phyloP scores from a whole-genome alignment of 2,888 invertebrate genomes.

The Morpho helenor region DNA sequence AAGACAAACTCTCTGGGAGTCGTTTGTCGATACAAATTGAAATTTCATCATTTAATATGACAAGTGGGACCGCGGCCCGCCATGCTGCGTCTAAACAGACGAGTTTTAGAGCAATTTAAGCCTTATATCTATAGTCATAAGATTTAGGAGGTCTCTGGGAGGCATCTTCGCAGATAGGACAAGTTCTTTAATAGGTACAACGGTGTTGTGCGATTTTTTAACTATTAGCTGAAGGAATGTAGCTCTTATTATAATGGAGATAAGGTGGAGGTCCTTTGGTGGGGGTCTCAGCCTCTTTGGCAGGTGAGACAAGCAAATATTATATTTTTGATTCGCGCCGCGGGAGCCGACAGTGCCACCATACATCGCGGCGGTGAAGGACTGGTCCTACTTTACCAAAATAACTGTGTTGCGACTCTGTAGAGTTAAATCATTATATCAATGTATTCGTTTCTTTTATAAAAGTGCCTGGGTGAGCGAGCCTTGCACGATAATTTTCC shows the following conservation, averaged over 20 bases:
- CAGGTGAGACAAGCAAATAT: slow-evolving; percentile 17
- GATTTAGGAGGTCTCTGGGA: neutral
- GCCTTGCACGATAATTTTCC: no score
- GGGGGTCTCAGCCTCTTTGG: neutral
- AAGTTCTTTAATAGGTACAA: slow-evolving; percentile 7
- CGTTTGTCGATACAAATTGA: neutral
- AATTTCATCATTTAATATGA: slow-evolving; percentile 11
- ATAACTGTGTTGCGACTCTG: no score
- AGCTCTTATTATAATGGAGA: neutral
- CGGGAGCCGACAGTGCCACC: slow-evolving; percentile 19
- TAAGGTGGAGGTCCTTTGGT: neutral
- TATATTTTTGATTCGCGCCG: slow-evolving; percentile 27
- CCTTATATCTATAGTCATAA: neutral
- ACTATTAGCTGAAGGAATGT: neutral
- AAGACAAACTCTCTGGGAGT: no score
- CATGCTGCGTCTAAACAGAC: no score
- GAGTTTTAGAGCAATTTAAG: neutral
- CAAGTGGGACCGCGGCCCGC: slow-evolving; percentile 2
- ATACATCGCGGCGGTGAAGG: slow-evolving; percentile 1
- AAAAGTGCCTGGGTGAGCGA: no score
- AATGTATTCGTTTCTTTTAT: no score
- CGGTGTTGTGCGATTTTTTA: neutral
- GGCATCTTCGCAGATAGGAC: neutral
- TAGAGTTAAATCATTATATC: neutral
- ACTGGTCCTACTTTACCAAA: neutral